Percentiles rank a stretch among this genome's conserved stretches.
Evolutionary conservation across 2,888 invertebrate species (phyloP).

Genomic region (Melieria picta): DNA sequence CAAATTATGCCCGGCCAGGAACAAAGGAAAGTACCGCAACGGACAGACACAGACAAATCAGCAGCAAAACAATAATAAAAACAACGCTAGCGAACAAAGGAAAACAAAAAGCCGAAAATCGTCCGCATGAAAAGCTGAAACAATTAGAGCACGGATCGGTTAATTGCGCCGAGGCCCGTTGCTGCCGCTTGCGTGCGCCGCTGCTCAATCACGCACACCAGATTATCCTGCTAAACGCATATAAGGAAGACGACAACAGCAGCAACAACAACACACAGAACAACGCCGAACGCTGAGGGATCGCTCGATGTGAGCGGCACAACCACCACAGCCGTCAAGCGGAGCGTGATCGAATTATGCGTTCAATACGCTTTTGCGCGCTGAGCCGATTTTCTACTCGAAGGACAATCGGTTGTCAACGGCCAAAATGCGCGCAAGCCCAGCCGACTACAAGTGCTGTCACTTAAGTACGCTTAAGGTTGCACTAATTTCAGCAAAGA

Average conservation of each 20-base stretch:
- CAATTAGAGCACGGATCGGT: conserved; percentile 42
- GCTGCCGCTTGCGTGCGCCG: conserved; percentile 29
- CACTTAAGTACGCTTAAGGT: conserved; percentile 10
- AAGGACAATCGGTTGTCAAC: conserved; percentile 1
- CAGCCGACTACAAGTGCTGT: neutral
- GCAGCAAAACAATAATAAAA: neutral
- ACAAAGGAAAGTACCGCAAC: neutral
- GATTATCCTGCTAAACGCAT: conserved; percentile 38
- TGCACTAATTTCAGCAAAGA: conserved; percentile 23
- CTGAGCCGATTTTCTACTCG: conserved; percentile 18
- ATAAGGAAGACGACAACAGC: no score
- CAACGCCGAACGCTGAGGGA: no score
- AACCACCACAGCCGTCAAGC: no score
- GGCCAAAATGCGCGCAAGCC: neutral
- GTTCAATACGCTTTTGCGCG: conserved; percentile 5
- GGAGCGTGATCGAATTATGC: conserved; percentile 1
- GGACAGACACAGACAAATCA: conserved; percentile 20
- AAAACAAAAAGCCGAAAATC: neutral
- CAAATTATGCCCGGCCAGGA: conserved; percentile 31
- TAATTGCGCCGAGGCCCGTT: conserved; percentile 39
- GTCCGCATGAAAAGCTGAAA: conserved; percentile 15
- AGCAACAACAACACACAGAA: no score
- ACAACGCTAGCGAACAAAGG: neutral
- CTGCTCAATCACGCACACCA: conserved; percentile 29
- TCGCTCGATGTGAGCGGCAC: no score